Conservation (phyloP, 2,113 vertebrate species). For the Syngnathus scovelli region DNA sequence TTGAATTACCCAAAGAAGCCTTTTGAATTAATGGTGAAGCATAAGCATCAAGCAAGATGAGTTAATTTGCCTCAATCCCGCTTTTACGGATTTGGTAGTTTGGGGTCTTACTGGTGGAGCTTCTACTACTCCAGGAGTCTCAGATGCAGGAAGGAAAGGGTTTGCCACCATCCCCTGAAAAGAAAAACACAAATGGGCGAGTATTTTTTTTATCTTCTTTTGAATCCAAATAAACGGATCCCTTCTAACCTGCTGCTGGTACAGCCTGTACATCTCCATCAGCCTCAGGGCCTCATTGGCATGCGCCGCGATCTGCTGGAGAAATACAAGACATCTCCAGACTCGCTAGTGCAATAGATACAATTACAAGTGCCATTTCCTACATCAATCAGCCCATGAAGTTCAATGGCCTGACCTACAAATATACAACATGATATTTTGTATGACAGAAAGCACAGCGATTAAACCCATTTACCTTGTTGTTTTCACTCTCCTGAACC, state of each 20-base stretch:
- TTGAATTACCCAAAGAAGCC: neutral
- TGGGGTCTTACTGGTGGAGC: slow-evolving; percentile 40
- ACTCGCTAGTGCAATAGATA: slow-evolving; percentile 31
- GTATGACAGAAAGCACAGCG: neutral
- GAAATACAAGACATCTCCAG: slow-evolving; percentile 51
- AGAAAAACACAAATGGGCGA: slow-evolving; percentile 10
- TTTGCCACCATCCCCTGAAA: slow-evolving; percentile 49
- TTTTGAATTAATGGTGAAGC: neutral
- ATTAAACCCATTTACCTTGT: slow-evolving; percentile 49
- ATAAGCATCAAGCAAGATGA: neutral
- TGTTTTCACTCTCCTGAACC: slow-evolving; percentile 56
- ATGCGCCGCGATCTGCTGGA: slow-evolving; percentile 54
- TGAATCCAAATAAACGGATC: neutral
- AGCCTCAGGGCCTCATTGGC: slow-evolving; percentile 65
- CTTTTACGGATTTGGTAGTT: neutral
- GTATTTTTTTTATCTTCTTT: neutral
- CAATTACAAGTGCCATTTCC: slow-evolving; percentile 25
- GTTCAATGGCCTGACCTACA: slow-evolving; percentile 33
- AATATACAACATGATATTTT: slow-evolving; percentile 20
- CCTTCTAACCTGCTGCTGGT: slow-evolving; percentile 63
- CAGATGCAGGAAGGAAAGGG: slow-evolving; percentile 52
- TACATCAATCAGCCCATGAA: slow-evolving; percentile 16
- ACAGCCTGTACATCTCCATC: slow-evolving; percentile 69
- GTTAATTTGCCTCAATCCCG: neutral
- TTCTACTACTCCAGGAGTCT: slow-evolving; percentile 14